Conservation (phyloP, 2,113 vertebrate genomes). For the Hypomesus transpacificus region DNA sequence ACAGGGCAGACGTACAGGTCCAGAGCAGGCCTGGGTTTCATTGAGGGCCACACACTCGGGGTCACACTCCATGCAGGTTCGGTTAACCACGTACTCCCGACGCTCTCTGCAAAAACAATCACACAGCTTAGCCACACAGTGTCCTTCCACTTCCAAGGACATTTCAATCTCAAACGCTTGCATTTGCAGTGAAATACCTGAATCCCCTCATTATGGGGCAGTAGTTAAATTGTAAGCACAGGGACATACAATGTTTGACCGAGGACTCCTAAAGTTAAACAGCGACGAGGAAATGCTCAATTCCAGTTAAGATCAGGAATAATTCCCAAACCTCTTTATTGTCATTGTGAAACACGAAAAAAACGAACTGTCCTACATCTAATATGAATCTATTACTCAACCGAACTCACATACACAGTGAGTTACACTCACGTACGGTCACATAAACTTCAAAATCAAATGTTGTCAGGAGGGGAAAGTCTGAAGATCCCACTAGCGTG, state of each 20-base stretch:
- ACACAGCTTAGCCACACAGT: slow-evolving; percentile 7
- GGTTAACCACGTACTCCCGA: slow-evolving; percentile 72
- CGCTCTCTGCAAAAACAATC: slow-evolving; percentile 68
- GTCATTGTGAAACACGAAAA: slow-evolving; percentile 13
- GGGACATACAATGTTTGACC: slow-evolving; percentile 57
- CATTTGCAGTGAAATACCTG: slow-evolving; percentile 22
- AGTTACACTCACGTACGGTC: not conserved
- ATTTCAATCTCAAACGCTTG: slow-evolving; percentile 31
- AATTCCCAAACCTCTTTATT: not conserved
- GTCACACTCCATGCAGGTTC: slow-evolving; percentile 78
- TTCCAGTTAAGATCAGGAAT: slow-evolving; percentile 21
- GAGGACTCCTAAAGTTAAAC: slow-evolving; percentile 52
- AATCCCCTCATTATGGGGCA: slow-evolving; percentile 31
- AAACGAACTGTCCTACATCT: not conserved
- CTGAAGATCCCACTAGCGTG: too few species aligned
- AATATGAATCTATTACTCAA: not conserved
- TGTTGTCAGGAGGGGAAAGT: too few species aligned
- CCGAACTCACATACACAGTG: slow-evolving; percentile 3
- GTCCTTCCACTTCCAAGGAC: slow-evolving; percentile 1
- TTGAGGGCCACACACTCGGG: slow-evolving; percentile 79
- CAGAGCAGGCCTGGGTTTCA: slow-evolving; percentile 74
- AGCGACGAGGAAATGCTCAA: slow-evolving; percentile 26
- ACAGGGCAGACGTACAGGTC: slow-evolving; percentile 72
- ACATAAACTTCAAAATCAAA: too few species aligned
- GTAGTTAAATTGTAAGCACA: slow-evolving; percentile 56